A percentile compares a stretch with the other conserved stretches of the same genome.
phyloP scores from a whole-genome alignment of 2,113 vertebrate genomes.

The Elgaria multicarinata region DNA sequence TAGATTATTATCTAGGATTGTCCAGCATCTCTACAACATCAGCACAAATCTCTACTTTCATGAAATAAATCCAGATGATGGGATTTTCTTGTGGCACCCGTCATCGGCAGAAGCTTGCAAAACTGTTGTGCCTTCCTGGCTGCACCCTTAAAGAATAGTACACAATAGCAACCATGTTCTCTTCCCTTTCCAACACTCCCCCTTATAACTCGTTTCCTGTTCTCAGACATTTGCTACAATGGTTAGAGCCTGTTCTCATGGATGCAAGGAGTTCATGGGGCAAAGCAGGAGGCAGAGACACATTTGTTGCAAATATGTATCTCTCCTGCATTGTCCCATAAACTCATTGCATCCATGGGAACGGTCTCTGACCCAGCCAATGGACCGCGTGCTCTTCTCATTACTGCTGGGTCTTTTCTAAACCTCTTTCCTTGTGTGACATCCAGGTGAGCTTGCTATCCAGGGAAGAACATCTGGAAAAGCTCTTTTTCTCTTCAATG shows the following conservation, averaged over 20 bases:
- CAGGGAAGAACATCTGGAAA: constrained; percentile 60
- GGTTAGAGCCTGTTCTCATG: constrained; percentile 65
- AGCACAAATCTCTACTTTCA: background rate
- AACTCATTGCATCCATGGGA: constrained; percentile 64
- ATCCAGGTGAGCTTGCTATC: constrained; percentile 63
- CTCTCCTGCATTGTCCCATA: constrained; percentile 63
- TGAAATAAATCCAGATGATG: background rate
- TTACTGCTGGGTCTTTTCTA: constrained; percentile 39
- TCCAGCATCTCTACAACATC: background rate
- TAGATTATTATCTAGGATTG: background rate
- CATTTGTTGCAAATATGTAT: background rate
- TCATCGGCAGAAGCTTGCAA: background rate
- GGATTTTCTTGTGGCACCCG: background rate
- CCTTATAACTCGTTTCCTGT: background rate
- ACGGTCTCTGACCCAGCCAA: constrained; percentile 61
- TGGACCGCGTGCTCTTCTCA: constrained; percentile 15
- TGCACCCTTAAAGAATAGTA: background rate
- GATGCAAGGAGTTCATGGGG: constrained; percentile 55
- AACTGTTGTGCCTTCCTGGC: constrained; percentile 9
- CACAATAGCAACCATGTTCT: background rate
- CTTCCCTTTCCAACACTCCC: background rate
- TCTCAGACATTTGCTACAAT: constrained; percentile 55
- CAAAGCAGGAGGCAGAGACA: constrained; percentile 45
- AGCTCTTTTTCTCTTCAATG: constrained; percentile 26
- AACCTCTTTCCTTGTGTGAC: constrained; percentile 54